Conservation (phyloP, 2,888 invertebrate genomes). For the Ophraella communa region DNA sequence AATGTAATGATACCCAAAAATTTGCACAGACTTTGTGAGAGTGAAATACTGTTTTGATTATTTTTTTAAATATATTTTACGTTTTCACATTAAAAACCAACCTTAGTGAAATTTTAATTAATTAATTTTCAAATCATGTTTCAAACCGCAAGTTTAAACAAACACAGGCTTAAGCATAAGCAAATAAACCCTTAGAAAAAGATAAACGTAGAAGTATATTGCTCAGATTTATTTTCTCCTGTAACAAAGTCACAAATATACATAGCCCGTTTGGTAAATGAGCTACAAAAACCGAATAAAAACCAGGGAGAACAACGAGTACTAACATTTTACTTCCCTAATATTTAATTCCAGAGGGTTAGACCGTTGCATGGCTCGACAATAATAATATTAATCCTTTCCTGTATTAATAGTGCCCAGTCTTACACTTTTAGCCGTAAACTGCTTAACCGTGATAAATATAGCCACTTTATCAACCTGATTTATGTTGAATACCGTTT, state of each 20-base stretch:
- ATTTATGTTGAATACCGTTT: constrained; percentile 26
- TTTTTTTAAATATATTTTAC: no score
- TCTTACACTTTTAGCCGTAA: constrained; percentile 31
- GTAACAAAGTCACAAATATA: not conserved
- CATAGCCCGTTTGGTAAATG: no score
- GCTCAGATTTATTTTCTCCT: not conserved
- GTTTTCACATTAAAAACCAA: no score
- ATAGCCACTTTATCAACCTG: constrained; percentile 33
- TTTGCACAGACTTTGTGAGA: no score
- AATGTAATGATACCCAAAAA: no score
- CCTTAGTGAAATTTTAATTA: not conserved
- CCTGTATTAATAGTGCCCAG: constrained; percentile 26
- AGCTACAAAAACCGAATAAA: not conserved
- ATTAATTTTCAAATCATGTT: not conserved
- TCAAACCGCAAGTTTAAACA: not conserved
- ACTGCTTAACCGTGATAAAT: constrained; percentile 32
- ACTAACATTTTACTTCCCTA: constrained; percentile 6
- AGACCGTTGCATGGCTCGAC: constrained; percentile 23
- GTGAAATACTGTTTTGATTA: no score
- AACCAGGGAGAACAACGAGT: not conserved
- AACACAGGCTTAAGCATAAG: not conserved
- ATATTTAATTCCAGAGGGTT: constrained; percentile 19
- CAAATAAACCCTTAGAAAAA: not conserved
- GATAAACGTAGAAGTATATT: no score
- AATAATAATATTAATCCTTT: constrained; percentile 32